Base-by-base conservation (phyloP, 2,113 vertebrate species). In the Motacilla tschutschensis region DNA sequence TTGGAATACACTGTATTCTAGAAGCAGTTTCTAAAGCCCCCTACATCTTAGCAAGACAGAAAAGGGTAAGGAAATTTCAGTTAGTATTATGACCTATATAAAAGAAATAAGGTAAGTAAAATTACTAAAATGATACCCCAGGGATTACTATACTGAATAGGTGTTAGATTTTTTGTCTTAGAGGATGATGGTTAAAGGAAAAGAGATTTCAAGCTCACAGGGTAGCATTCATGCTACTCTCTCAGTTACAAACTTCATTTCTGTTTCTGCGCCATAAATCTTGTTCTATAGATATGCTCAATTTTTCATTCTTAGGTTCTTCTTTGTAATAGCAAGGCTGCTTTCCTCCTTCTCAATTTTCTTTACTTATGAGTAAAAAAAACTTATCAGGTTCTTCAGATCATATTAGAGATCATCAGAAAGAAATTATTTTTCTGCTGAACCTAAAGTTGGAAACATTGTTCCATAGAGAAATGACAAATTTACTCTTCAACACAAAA, bases 1-100 rank as follows among this genome's bases (percentile, higher is more conserved):
- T 96, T 96, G 82, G 59, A 94, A 96, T 94, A 91, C 51, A 91
- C 35, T 91, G 54, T 77, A 85, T 89, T 95, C 73, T 83, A 91
- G 60, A 94, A 89, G 79, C 77, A 94, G 91, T 93, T 94, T 86
- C 62, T 89, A 94, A 84, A 90, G 74, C 65, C 47, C 51, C 89
- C 54, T 78, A 85, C 26, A 36, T 90, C 47, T 73, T 79, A 67
- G 54, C 85, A 91, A 90, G 87, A 88, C 24, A 79, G 69, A 94
- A 62, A 57, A 79, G 26, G 9, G 31, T 85, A 87, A 10, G 19
- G 41, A 74, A 82, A 94, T 60, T 92, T 81, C 70, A 67, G 63
- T 70, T 69, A 90, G 14, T 43, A 58, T 79, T 67, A 54, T 38
- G 24, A 83, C 40, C n/a, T 43, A 57, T 72, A 65, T n/a, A 70